These are phyloP conservation scores for Prosapia bicincta DNA, from an alignment of 2,888 invertebrate species.

Conservation along the genomic window DNA sequence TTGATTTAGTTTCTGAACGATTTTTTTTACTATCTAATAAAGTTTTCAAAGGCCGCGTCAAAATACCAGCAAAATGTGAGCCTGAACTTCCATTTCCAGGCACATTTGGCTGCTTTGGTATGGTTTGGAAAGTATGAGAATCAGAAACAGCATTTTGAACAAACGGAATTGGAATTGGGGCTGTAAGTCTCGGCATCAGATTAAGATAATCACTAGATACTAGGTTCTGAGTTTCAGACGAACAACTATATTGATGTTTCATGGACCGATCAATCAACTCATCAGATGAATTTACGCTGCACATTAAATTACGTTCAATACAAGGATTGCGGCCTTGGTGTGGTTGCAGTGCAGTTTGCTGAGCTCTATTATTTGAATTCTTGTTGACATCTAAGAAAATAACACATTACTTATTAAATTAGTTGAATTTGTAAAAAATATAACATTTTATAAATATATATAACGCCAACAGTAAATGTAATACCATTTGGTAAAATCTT, in stretches of 20 bases:
- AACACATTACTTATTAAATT: background rate
- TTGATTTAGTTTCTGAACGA: constrained; percentile 14
- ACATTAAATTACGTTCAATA: constrained; percentile 63
- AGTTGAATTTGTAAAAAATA: too few species aligned
- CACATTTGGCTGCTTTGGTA: constrained; percentile 47
- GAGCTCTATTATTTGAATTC: constrained; percentile 24
- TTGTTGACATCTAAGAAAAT: constrained; percentile 8
- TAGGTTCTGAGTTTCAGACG: constrained; percentile 40
- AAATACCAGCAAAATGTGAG: constrained; percentile 9
- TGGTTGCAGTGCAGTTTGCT: constrained; percentile 56
- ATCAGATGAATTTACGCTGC: constrained; percentile 3
- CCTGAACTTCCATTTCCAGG: constrained; percentile 35
- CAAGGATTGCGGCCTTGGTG: constrained; percentile 85
- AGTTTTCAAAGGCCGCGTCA: constrained; percentile 15
- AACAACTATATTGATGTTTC: constrained; percentile 39
- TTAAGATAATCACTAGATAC: constrained; percentile 40
- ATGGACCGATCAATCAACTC: constrained; percentile 25
- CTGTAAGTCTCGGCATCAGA: constrained; percentile 49
- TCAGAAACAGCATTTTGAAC: constrained; percentile 68
- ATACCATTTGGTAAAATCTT: too few species aligned
- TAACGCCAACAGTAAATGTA: too few species aligned
- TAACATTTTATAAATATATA: too few species aligned
- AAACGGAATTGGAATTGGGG: constrained; percentile 58
- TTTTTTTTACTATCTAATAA: constrained; percentile 23
- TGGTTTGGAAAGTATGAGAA: constrained; percentile 28